Conservation (phyloP, 2,797 vertebrate genomes). For the Acestrorhynchus altus region DNA sequence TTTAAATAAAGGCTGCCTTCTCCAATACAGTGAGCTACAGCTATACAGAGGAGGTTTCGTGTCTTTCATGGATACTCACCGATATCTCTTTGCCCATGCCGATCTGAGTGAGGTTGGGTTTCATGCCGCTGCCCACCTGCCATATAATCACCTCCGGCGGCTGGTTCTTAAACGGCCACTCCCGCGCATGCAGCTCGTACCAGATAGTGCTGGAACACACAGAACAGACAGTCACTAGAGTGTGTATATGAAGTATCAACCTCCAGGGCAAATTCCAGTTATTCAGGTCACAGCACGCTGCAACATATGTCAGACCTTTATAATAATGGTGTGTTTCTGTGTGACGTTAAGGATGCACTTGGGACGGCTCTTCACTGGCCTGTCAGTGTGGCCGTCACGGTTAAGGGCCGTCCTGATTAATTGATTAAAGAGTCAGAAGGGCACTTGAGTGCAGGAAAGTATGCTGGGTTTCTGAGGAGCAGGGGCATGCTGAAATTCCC, state of each 20-base stretch:
- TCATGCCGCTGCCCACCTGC: constrained; percentile 96
- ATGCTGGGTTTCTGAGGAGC: constrained; percentile 12
- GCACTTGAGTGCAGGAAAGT: constrained; percentile 31
- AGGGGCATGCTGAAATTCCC: constrained; percentile 34
- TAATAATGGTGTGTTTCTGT: neutral
- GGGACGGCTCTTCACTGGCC: neutral
- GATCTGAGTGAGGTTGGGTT: constrained; percentile 95
- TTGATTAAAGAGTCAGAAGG: constrained; percentile 44
- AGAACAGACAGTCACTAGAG: neutral
- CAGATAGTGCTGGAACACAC: constrained; percentile 89
- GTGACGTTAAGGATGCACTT: constrained; percentile 21
- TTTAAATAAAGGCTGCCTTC: no score
- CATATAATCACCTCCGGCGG: constrained; percentile 98
- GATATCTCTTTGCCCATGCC: constrained; percentile 99
- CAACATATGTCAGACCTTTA: constrained; percentile 7
- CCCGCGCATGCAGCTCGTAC: constrained; percentile 96
- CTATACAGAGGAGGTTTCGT: neutral
- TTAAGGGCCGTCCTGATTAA: constrained; percentile 28
- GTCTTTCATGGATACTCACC: constrained; percentile 74
- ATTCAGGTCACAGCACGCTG: neutral
- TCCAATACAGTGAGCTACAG: no score
- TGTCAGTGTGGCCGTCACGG: neutral
- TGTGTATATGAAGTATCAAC: neutral
- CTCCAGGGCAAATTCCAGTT: neutral
- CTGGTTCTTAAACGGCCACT: constrained; percentile 99